Percentiles rank a stretch among this genome's conserved stretches.
These are phyloP conservation scores for Drosophila rhopaloa DNA, from an alignment of 1,140 invertebrate species.

Conservation along the genomic window DNA sequence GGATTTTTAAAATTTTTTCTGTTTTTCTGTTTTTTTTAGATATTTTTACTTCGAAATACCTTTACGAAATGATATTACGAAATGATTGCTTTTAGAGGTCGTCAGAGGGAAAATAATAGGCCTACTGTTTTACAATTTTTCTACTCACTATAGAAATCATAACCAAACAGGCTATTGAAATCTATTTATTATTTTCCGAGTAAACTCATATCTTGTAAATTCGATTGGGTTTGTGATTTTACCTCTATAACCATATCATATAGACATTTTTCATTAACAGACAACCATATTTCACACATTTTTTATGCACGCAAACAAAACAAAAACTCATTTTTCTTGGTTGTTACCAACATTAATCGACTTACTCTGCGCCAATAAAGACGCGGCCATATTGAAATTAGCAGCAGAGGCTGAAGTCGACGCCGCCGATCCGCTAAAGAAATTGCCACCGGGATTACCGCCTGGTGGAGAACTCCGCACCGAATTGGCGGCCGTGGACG, in stretches of 20 bases:
- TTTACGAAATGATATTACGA: too few species aligned
- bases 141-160: neutral
- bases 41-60: neutral
- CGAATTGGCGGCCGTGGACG: constrained; percentile 37
- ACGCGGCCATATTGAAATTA: constrained; percentile 86
- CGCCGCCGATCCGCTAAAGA: constrained; percentile 29
- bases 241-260: too few species aligned
- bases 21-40: neutral
- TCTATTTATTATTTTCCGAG: too few species aligned
- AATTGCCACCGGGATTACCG: constrained; percentile 20
- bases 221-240: too few species aligned
- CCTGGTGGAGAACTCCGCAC: constrained; percentile 17
- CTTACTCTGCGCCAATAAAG: constrained; percentile 92
- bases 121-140: neutral
- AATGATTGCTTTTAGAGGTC: too few species aligned
- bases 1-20: neutral
- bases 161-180: too few species aligned
- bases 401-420: constrained; percentile 62
- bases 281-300: neutral
- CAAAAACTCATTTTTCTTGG: constrained; percentile 52
- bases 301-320: neutral
- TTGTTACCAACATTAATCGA: constrained; percentile 85
- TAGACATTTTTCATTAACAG: neutral
- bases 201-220: too few species aligned
- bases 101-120: neutral